Percentiles rank a stretch among this genome's conserved stretches.
Evolutionary conservation across 2,888 invertebrate genomes (phyloP).

Genomic region (Mesorhabditis belari): DNA sequence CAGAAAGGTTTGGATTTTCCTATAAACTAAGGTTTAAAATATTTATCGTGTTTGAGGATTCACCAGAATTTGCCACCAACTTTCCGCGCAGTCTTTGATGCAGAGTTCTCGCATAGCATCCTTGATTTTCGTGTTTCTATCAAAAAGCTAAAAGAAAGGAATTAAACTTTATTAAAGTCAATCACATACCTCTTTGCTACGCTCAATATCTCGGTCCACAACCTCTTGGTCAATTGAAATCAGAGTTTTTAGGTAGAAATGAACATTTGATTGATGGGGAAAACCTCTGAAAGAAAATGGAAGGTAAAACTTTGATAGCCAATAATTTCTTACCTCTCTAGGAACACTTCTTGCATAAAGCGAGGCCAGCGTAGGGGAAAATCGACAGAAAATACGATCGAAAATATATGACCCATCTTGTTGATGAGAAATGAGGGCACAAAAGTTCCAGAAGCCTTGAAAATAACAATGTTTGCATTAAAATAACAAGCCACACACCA

Average conservation of each 20-base stretch:
- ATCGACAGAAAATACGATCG: constrained; percentile 60
- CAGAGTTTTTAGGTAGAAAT: constrained; percentile 59
- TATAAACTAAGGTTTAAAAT: neutral
- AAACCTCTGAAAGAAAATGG: constrained; percentile 5
- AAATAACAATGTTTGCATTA: neutral
- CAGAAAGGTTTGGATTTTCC: neutral
- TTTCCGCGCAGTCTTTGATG: constrained; percentile 59
- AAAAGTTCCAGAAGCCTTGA: no score
- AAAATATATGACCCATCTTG: constrained; percentile 61
- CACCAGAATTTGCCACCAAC: constrained; percentile 61
- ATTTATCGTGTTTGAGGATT: constrained; percentile 25
- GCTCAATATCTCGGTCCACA: constrained; percentile 56
- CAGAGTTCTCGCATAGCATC: constrained; percentile 61
- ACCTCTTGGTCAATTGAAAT: constrained; percentile 61
- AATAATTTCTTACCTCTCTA: neutral
- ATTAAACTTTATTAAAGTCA: neutral
- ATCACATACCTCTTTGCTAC: neutral
- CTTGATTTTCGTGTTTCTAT: constrained; percentile 60
- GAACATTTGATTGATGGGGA: constrained; percentile 44
- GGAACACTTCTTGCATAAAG: constrained; percentile 57
- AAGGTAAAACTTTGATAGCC: constrained; percentile 3
- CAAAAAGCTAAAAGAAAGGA: constrained; percentile 51
- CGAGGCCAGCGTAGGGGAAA: constrained; percentile 59
- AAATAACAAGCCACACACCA: neutral
- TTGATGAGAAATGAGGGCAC: no score